Evolutionary conservation across 2,888 invertebrate genomes (phyloP).

Genomic region (Patella ulyssiponensis): DNA sequence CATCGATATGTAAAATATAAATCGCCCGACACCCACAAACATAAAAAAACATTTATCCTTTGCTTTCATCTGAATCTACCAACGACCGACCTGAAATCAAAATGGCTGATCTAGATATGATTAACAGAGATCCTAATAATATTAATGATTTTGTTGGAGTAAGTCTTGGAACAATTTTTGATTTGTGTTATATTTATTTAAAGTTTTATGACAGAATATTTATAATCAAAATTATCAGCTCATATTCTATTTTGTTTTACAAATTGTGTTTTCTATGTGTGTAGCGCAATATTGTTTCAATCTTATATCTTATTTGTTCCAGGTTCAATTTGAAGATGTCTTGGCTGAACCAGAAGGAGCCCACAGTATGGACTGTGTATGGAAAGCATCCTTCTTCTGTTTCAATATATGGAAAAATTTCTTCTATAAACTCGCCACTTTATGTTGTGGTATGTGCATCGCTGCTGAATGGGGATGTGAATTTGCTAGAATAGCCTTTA

Average conservation of each 20-base stretch:
- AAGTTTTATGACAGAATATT: too few species aligned
- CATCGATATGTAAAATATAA: too few species aligned
- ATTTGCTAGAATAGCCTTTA: slow-evolving; percentile 75
- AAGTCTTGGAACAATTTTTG: slow-evolving; percentile 14
- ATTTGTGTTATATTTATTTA: too few species aligned
- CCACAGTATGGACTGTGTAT: slow-evolving; percentile 78
- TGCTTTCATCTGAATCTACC: background rate
- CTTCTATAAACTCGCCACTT: slow-evolving; percentile 80
- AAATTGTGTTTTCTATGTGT: too few species aligned
- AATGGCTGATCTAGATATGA: slow-evolving; percentile 73
- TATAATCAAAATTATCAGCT: too few species aligned
- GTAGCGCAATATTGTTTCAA: background rate
- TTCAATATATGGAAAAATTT: slow-evolving; percentile 79
- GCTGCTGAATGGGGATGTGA: slow-evolving; percentile 76
- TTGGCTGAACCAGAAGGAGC: slow-evolving; percentile 62
- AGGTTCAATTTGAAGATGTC: slow-evolving; percentile 59
- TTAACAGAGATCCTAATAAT: slow-evolving; percentile 81
- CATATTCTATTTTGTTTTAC: too few species aligned
- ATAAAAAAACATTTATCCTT: too few species aligned
- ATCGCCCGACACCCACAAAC: too few species aligned
- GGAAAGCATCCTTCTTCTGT: slow-evolving; percentile 78
- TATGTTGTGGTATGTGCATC: slow-evolving; percentile 80
- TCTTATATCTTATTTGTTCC: slow-evolving; percentile 6
- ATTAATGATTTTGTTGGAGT: slow-evolving; percentile 83
- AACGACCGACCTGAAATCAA: background rate